Evolutionary conservation across 1,140 invertebrate genomes (phyloP).

Genomic region (Polyergus mexicanus): DNA sequence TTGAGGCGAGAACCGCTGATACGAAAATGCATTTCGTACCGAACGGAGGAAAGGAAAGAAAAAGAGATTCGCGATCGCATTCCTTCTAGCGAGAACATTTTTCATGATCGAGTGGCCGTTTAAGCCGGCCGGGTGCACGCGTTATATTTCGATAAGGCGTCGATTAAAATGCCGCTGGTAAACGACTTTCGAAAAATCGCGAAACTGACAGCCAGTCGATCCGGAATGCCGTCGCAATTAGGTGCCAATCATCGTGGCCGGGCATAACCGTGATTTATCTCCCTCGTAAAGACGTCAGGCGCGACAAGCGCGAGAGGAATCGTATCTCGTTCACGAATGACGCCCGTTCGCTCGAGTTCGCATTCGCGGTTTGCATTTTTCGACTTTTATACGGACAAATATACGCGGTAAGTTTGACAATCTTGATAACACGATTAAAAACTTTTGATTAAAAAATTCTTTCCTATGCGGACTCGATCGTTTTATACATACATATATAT

Average conservation of each 20-base stretch:
- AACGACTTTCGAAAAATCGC: conserved; percentile 59
- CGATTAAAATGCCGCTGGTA: conserved; percentile 53
- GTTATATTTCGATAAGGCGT: conserved; percentile 52
- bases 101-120: conserved; percentile 59
- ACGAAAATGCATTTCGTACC: conserved; percentile 66
- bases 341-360: conserved; percentile 33
- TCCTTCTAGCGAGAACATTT: conserved; percentile 52
- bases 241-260: conserved; percentile 54
- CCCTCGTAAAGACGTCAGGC: conserved; percentile 59
- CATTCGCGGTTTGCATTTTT: conserved; percentile 18
- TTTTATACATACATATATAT: too few species aligned
- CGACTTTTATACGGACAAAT: conserved; percentile 2
- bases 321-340: conserved; percentile 53
- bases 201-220: conserved; percentile 61
- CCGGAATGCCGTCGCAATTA: conserved; percentile 61
- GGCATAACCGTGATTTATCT: conserved; percentile 63
- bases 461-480: neutral
- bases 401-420: neutral
- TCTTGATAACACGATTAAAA: neutral
- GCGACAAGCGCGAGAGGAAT: conserved; percentile 49
- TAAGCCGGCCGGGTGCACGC: conserved; percentile 41
- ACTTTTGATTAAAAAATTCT: neutral
- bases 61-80: conserved; percentile 65
- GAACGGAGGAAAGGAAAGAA: conserved; percentile 40
- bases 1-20: conserved; percentile 63